phyloP scores from a whole-genome alignment of 2,113 vertebrate species.

The Daubentonia madagascariensis region DNA sequence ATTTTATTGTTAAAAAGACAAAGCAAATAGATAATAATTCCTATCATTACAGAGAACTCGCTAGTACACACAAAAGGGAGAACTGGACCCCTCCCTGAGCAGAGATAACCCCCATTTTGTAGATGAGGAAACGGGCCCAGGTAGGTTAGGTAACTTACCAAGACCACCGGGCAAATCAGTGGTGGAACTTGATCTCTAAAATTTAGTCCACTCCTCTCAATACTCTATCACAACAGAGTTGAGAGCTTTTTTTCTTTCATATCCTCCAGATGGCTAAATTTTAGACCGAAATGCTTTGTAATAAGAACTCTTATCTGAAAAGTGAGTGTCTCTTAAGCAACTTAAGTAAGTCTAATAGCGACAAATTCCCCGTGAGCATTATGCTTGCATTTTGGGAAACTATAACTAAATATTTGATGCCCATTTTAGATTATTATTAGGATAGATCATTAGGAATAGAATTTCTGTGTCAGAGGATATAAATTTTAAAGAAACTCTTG shows the following conservation, averaged over 20 bases:
- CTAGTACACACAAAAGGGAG: not conserved
- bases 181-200: not conserved
- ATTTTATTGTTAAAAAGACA: not conserved
- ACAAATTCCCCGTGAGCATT: not conserved
- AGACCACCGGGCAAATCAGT: too few relatives aligned
- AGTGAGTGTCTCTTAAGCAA: not conserved
- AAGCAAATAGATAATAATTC: not conserved
- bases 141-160: not conserved
- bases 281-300: not conserved
- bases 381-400: not conserved
- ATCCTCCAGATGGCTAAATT: not conserved
- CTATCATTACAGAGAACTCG: not conserved
- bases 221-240: not conserved
- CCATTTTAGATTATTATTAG: constrained; percentile 4
- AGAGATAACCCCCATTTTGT: not conserved
- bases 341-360: not conserved
- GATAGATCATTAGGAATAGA: not conserved
- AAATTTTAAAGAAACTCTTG: not conserved
- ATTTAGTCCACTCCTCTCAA: not conserved
- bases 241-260: not conserved
- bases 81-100: not conserved
- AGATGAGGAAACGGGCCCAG: not conserved
- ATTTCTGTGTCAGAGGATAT: not conserved
- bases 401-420: not conserved
- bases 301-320: constrained; percentile 1